Evolutionary conservation across 2,888 invertebrate species (phyloP).

Genomic region (Cataglyphis altisquamis): DNA sequence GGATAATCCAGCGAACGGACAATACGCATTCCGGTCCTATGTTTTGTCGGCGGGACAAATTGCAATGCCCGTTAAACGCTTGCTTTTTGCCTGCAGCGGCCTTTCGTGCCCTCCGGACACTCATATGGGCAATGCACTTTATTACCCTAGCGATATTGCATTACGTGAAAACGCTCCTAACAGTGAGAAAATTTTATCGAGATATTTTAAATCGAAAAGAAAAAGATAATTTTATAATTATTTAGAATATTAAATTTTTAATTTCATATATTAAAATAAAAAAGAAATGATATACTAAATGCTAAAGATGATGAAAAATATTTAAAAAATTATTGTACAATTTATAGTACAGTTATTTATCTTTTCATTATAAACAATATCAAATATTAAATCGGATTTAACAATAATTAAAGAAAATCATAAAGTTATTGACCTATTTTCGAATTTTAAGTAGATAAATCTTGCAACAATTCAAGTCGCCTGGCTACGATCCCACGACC

Average conservation of each 20-base stretch:
- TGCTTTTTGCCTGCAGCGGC: conserved; percentile 78
- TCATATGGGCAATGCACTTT: conserved; percentile 57
- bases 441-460: conserved; percentile 44
- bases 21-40: conserved; percentile 83
- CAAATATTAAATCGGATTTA: not conserved
- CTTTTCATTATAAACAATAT: not conserved
- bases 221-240: not conserved
- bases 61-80: conserved; percentile 84
- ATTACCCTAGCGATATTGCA: not conserved
- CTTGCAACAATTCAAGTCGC: conserved; percentile 42
- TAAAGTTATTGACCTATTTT: conserved; percentile 41
- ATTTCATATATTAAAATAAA: not conserved
- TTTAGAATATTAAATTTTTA: conserved; percentile 7
- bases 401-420: not conserved
- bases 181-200: conserved; percentile 20
- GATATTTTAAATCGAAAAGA: not conserved
- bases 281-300: not conserved
- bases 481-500: conserved; percentile 28
- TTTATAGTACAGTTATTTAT: not conserved
- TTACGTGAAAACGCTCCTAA: conserved; percentile 6
- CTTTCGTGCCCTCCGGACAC: conserved; percentile 68
- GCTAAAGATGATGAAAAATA: not conserved
- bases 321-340: not conserved
- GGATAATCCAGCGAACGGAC: conserved; percentile 78
- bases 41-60: conserved; percentile 85